phyloP scores from a whole-genome alignment of 1,140 invertebrate genomes.

The Xylocopa sonorina region DNA sequence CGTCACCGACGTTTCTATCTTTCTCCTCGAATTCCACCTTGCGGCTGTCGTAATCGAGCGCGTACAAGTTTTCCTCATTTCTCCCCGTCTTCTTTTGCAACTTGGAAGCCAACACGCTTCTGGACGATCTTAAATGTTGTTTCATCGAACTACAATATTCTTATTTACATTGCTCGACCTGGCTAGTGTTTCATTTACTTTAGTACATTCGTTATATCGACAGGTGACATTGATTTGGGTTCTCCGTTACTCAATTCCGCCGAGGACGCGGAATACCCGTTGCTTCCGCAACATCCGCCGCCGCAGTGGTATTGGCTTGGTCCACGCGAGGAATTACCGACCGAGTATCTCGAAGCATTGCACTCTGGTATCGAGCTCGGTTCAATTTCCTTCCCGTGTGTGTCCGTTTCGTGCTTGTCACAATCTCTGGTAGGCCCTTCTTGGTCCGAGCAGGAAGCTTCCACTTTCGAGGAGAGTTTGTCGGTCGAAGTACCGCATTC shows the following conservation, averaged over 20 bases:
- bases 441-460: constrained; percentile 2
- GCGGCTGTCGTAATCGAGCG: not conserved
- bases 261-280: not conserved
- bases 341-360: not conserved
- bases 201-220: constrained; percentile 14
- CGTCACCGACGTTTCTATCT: too few relatives aligned
- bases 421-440: constrained; percentile 7
- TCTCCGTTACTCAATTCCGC: not conserved
- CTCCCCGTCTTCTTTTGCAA: not conserved
- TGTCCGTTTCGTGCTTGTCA: not conserved
- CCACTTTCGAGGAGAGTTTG: constrained; percentile 1
- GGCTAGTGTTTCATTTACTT: constrained; percentile 23
- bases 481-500: not conserved
- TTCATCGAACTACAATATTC: not conserved
- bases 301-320: not conserved
- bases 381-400: constrained; percentile 18
- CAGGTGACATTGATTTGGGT: not conserved
- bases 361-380: not conserved
- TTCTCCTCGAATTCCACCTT: constrained; percentile 7
- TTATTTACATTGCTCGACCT: not conserved
- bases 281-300: not conserved
- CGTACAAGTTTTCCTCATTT: not conserved
- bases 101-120: constrained; percentile 4
- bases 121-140: constrained; percentile 6
- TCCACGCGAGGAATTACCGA: not conserved